Conservation (phyloP, 2,113 vertebrate species). For the Suricata suricatta region DNA sequence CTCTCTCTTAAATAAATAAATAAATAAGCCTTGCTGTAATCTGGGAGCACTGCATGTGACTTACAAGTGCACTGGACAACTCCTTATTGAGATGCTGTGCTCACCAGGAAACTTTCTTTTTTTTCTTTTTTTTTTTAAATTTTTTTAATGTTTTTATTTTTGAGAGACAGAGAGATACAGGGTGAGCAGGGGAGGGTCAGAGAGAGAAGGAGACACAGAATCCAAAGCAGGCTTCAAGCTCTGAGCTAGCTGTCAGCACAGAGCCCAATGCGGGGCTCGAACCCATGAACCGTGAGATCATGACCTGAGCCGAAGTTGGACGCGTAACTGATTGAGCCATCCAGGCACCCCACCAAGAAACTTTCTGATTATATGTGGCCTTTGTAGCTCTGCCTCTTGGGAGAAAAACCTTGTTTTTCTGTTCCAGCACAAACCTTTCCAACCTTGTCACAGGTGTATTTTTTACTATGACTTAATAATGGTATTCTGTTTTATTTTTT, state of each 20-base stretch:
- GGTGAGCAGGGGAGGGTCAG: too few relatives aligned
- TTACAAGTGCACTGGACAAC: neutral
- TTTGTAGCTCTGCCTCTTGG: neutral
- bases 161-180: too few relatives aligned
- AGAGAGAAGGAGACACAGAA: too few relatives aligned
- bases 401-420: neutral
- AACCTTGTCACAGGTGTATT: neutral
- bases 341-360: neutral
- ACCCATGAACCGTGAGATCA: too few relatives aligned
- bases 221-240: too few relatives aligned
- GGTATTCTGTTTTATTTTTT: neutral
- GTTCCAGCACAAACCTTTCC: neutral
- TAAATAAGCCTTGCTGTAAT: neutral
- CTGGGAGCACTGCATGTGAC: accelerated
- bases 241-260: too few relatives aligned
- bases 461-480: neutral
- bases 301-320: too few relatives aligned
- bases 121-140: too few relatives aligned
- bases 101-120: neutral
- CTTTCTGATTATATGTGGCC: neutral
- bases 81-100: neutral
- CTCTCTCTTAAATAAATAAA: too few relatives aligned
- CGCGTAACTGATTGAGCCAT: too few relatives aligned
- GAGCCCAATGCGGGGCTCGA: too few relatives aligned
- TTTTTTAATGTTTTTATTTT: too few relatives aligned